phyloP scores from a whole-genome alignment of 2,888 invertebrate species.

The Homarus gammarus region DNA sequence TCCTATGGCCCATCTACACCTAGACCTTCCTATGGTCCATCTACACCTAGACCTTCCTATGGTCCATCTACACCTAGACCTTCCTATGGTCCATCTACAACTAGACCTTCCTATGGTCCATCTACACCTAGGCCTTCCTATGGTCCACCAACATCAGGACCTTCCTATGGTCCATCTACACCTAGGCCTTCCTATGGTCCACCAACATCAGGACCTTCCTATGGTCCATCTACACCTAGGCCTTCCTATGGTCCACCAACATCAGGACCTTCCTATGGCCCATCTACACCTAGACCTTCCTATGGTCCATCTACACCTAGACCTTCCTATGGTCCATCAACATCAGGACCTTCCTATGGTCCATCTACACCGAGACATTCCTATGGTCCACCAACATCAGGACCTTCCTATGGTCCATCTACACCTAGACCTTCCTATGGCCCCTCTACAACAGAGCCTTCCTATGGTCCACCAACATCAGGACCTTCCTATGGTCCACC shows the following conservation, averaged over 20 bases:
- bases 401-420: neutral
- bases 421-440: conserved; percentile 8
- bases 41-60: too few relatives aligned
- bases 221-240: neutral
- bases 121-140: too few relatives aligned
- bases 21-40: neutral
- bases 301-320: conserved; percentile 32
- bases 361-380: neutral
- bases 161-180: too few relatives aligned
- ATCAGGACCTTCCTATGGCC: neutral
- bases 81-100: too few relatives aligned
- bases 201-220: neutral
- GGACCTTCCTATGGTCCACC: too few relatives aligned
- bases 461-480: too few relatives aligned
- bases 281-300: neutral
- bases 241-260: conserved; percentile 1
- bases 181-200: too few relatives aligned
- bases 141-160: too few relatives aligned
- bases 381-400: neutral
- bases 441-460: neutral
- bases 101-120: too few relatives aligned
- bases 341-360: conserved; percentile 15
- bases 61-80: too few relatives aligned
- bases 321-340: conserved; percentile 26
- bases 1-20: conserved; percentile 32